These are phyloP conservation scores for Dermolepida albohirtum DNA, from an alignment of 2,888 invertebrate genomes.

Conservation along the genomic window DNA sequence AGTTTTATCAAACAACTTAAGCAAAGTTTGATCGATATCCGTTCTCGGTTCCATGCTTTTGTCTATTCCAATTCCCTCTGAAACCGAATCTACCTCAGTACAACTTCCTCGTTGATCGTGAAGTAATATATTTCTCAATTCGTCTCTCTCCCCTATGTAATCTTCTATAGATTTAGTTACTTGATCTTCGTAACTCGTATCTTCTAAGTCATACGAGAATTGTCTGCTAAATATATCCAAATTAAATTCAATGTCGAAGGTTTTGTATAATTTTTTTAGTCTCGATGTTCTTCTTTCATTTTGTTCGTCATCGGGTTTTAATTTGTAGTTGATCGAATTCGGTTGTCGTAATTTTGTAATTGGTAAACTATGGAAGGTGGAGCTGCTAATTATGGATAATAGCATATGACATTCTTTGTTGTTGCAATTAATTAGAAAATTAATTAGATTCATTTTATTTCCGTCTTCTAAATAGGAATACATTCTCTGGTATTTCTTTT, in stretches of 20 bases:
- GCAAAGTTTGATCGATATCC: slow-evolving; percentile 48
- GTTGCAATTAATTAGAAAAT: slow-evolving; percentile 19
- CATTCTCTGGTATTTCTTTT: slow-evolving; percentile 15
- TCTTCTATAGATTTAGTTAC: slow-evolving; percentile 27
- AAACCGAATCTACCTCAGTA: slow-evolving; percentile 9
- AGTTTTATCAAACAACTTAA: slow-evolving; percentile 54
- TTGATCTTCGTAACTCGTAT: slow-evolving; percentile 3
- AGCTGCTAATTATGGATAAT: slow-evolving; percentile 66
- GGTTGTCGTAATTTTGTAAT: slow-evolving; percentile 48
- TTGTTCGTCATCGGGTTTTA: not conserved
- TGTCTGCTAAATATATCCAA: slow-evolving; percentile 1
- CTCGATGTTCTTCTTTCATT: slow-evolving; percentile 10
- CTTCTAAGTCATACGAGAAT: not conserved
- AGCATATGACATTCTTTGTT: slow-evolving; percentile 66
- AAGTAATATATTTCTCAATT: slow-evolving; percentile 5
- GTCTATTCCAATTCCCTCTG: slow-evolving; percentile 30
- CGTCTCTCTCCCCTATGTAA: slow-evolving; percentile 13
- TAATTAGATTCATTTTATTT: slow-evolving; percentile 19
- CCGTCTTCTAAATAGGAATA: slow-evolving; percentile 11
- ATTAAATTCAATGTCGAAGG: slow-evolving; percentile 6
- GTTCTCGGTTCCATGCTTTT: slow-evolving; percentile 16
- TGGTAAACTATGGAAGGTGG: slow-evolving; percentile 63
- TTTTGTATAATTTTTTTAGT: slow-evolving; percentile 10
- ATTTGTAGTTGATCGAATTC: not conserved
- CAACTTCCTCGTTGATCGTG: slow-evolving; percentile 2